Conservation (phyloP, 35 echinoderm and acorn worm species). For the Stichopus chloronotus region DNA sequence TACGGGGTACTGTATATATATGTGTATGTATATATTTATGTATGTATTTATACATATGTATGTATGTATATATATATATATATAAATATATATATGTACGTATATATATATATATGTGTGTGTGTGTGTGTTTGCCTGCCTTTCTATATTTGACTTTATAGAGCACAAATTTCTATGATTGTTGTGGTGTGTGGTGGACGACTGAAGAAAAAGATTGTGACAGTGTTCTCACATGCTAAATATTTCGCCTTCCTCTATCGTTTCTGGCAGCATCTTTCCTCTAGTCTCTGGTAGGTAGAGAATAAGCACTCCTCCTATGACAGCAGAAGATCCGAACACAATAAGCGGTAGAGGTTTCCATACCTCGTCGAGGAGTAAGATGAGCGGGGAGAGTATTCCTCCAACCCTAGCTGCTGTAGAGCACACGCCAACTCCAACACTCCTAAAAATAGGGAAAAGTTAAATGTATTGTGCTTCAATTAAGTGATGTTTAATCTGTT, state of each 20-base stretch:
- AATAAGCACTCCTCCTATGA: constrained; percentile 63
- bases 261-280: constrained; percentile 80
- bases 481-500: neutral
- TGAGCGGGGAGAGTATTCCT: constrained; percentile 70
- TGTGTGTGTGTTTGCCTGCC: no score
- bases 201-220: no score
- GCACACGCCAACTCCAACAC: constrained; percentile 71
- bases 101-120: no score
- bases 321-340: constrained; percentile 67
- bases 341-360: constrained; percentile 77
- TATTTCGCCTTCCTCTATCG: constrained; percentile 78
- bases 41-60: no score
- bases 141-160: no score
- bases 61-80: no score
- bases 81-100: no score
- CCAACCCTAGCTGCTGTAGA: constrained; percentile 72
- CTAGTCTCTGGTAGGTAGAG: constrained; percentile 84
- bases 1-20: no score
- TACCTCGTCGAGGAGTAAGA: constrained; percentile 57
- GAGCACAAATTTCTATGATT: no score
- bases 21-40: no score
- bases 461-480: neutral
- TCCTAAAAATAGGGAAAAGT: constrained; percentile 46
- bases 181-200: no score
- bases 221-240: constrained; percentile 38